Evolutionary conservation across 1,140 invertebrate species (phyloP).

Genomic region (Acromyrmex charruanus): DNA sequence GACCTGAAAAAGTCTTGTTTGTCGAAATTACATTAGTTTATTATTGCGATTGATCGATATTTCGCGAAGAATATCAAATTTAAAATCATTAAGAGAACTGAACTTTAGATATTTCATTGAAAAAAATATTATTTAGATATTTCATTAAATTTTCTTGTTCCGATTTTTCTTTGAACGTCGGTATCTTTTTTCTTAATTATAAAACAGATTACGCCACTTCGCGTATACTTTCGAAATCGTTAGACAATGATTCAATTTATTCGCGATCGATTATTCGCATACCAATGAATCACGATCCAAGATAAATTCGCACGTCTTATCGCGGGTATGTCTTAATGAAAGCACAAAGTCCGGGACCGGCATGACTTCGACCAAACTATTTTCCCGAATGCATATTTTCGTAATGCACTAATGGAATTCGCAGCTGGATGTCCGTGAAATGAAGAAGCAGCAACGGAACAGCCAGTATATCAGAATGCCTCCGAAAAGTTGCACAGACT

Average conservation of each 20-base stretch:
- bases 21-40: not conserved
- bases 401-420: constrained; percentile 35
- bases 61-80: not conserved
- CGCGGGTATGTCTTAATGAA: constrained; percentile 41
- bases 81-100: not conserved
- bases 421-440: not conserved
- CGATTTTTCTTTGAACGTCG: not conserved
- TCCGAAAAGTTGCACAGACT: constrained; percentile 5
- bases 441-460: constrained; percentile 17
- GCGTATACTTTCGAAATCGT: not conserved
- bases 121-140: constrained; percentile 4
- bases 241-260: constrained; percentile 30
- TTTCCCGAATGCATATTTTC: constrained; percentile 57
- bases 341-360: constrained; percentile 35
- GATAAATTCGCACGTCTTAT: constrained; percentile 52
- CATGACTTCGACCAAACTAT: constrained; percentile 26
- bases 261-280: constrained; percentile 23
- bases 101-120: not conserved
- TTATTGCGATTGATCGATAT: not conserved
- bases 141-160: not conserved
- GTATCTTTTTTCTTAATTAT: not conserved
- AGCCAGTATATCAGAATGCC: not conserved
- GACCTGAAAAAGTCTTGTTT: not conserved
- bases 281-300: constrained; percentile 38
- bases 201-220: not conserved